phyloP scores from a whole-genome alignment of 2,797 vertebrate species.

The Chiroxiphia lanceolata region DNA sequence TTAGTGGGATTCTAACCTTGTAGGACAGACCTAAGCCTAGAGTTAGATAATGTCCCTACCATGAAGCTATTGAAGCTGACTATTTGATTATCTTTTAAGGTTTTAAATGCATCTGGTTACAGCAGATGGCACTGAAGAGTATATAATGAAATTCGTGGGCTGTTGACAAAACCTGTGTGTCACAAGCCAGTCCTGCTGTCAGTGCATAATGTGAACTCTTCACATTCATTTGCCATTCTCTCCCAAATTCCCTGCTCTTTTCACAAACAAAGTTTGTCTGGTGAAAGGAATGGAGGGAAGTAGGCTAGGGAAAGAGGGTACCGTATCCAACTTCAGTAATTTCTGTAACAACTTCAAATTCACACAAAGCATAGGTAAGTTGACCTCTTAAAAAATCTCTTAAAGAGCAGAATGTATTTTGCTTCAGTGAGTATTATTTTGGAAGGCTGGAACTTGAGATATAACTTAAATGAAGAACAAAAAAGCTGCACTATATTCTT shows the following conservation, averaged over 20 bases:
- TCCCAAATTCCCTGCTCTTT: background rate
- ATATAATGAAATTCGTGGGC: background rate
- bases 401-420: background rate
- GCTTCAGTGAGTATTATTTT: background rate
- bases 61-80: background rate
- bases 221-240: background rate
- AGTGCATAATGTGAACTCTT: background rate
- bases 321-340: background rate
- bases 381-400: background rate
- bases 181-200: background rate
- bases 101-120: slow-evolving; percentile 5
- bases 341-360: background rate
- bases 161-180: background rate
- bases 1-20: background rate
- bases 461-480: background rate
- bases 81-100: background rate
- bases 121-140: slow-evolving; percentile 46
- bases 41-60: background rate
- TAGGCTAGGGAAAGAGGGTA: background rate
- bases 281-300: background rate
- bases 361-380: background rate
- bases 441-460: background rate
- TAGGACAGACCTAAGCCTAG: background rate
- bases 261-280: background rate
- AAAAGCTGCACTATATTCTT: background rate